Conservation (phyloP, 2,797 vertebrate species). For the Sternotherus odoratus region DNA sequence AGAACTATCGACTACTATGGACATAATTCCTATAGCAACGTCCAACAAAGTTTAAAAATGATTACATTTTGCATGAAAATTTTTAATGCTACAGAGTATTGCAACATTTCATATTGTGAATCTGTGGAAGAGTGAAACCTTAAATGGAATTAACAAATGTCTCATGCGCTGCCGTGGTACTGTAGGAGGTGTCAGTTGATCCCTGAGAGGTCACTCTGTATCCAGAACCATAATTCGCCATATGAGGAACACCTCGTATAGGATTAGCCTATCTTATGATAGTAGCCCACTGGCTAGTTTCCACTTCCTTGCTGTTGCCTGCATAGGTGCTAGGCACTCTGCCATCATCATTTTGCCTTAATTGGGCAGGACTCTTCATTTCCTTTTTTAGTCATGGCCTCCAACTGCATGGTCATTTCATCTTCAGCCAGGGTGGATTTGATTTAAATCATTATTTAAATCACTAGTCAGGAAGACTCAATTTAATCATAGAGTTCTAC, state of each 20-base stretch:
- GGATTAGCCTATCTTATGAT: not conserved
- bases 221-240: not conserved
- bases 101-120: not conserved
- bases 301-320: not conserved
- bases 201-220: not conserved
- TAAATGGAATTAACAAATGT: no score
- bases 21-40: not conserved
- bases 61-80: rapidly evolving
- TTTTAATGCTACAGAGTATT: rapidly evolving
- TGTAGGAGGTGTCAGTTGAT: not conserved
- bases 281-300: rapidly evolving
- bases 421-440: not conserved
- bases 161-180: no score
- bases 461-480: no score
- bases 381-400: not conserved
- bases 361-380: not conserved
- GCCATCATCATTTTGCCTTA: not conserved
- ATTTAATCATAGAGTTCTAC: no score
- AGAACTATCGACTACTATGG: not conserved
- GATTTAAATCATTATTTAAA: no score
- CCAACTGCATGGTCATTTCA: not conserved
- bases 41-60: not conserved
- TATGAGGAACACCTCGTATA: not conserved
- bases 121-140: no score
- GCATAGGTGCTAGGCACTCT: not conserved